These are phyloP conservation scores for Cynoglossus semilaevis DNA, from an alignment of 2,113 vertebrate species.

Conservation along the genomic window DNA sequence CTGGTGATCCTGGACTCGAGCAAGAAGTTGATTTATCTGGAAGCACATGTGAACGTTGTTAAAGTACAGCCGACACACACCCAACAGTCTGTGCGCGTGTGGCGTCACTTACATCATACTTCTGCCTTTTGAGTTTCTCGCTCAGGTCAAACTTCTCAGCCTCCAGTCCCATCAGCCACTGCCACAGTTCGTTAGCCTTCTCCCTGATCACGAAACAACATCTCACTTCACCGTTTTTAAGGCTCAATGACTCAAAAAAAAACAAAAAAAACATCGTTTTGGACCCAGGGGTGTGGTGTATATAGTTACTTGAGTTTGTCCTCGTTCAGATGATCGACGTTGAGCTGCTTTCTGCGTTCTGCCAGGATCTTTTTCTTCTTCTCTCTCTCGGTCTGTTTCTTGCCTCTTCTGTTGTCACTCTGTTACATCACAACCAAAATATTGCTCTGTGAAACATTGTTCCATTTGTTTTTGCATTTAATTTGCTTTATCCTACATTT, in stretches of 20 bases:
- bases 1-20: constrained; percentile 73
- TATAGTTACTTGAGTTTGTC: constrained; percentile 87
- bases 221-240: no score
- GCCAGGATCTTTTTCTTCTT: constrained; percentile 98
- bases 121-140: constrained; percentile 93
- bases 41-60: constrained; percentile 15
- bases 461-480: no score
- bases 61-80: background rate
- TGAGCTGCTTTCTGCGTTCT: constrained; percentile 86
- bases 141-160: constrained; percentile 92
- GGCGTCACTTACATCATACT: constrained; percentile 85
- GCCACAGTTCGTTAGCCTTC: constrained; percentile 89
- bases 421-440: constrained; percentile 52
- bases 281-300: no score
- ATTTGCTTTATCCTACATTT: no score
- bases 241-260: no score
- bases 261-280: no score
- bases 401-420: constrained; percentile 84
- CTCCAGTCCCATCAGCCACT: constrained; percentile 87
- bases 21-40: constrained; percentile 75
- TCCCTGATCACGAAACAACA: constrained; percentile 74
- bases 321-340: constrained; percentile 85
- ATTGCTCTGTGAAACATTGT: no score
- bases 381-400: constrained; percentile 94
- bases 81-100: background rate